phyloP scores from a whole-genome alignment of 2,113 vertebrate genomes.

The Cinclus cinclus region DNA sequence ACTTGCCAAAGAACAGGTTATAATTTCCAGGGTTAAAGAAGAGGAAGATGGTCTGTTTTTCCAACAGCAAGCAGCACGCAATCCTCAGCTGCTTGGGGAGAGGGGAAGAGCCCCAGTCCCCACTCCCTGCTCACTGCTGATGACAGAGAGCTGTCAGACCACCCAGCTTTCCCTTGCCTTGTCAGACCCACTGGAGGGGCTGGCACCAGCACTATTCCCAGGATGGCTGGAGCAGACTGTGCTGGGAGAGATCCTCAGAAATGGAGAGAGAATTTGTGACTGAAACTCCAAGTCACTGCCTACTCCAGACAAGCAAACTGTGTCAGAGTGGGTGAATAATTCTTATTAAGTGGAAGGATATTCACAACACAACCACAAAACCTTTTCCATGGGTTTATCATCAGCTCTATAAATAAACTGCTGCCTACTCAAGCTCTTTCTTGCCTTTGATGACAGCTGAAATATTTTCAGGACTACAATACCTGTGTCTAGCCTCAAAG shows the following conservation, averaged over 20 bases:
- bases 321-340: background rate
- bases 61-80: background rate
- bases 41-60: background rate
- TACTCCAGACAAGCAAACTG: background rate
- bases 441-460: background rate
- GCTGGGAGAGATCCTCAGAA: background rate
- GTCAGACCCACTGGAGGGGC: background rate
- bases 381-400: background rate
- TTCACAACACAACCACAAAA: background rate
- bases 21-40: background rate
- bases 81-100: background rate
- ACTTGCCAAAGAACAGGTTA: background rate
- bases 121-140: rapidly evolving
- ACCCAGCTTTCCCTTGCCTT: background rate
- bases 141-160: rapidly evolving
- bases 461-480: background rate
- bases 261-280: background rate
- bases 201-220: background rate
- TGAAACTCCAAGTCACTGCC: background rate
- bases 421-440: background rate
- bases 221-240: background rate
- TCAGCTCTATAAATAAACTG: background rate
- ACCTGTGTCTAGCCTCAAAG: background rate
- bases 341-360: background rate
- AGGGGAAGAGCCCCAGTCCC: background rate